A percentile compares a stretch with the other conserved stretches of the same genome.
Evolutionary conservation across 2,888 invertebrate genomes (phyloP).

Genomic region (Isotomurus palustris): DNA sequence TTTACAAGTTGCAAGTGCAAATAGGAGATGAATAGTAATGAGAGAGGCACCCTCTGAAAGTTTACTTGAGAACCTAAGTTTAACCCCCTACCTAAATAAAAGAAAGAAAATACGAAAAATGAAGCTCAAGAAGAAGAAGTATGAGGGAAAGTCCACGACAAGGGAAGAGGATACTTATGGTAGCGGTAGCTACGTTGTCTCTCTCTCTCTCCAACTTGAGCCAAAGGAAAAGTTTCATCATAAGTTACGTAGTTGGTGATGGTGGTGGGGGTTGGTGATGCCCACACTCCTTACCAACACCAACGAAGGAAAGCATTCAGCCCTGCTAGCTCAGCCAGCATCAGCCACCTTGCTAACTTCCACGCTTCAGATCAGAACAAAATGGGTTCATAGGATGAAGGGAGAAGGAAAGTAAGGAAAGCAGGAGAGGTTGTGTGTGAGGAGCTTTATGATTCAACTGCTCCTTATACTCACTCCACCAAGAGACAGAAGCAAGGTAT

Average conservation of each 20-base stretch:
- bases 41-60: no score
- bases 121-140: slow-evolving; percentile 8
- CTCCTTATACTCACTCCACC: not conserved
- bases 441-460: not conserved
- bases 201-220: not conserved
- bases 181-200: not conserved
- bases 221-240: no score
- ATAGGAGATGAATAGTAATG: no score
- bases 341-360: not conserved
- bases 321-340: no score
- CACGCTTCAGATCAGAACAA: not conserved
- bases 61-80: no score
- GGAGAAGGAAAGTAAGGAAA: not conserved
- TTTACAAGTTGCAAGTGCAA: no score
- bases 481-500: slow-evolving; percentile 25
- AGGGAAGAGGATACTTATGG: not conserved
- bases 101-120: not conserved
- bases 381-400: not conserved
- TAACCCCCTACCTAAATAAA: slow-evolving; percentile 15
- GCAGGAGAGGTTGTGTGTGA: not conserved
- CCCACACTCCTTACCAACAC: no score
- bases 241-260: no score
- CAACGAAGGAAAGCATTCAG: no score
- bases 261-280: no score
- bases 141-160: slow-evolving; percentile 8